A percentile compares a stretch with the other conserved stretches of the same genome.
phyloP scores from a whole-genome alignment of 2,113 vertebrate genomes.

The Fulmarus glacialis region DNA sequence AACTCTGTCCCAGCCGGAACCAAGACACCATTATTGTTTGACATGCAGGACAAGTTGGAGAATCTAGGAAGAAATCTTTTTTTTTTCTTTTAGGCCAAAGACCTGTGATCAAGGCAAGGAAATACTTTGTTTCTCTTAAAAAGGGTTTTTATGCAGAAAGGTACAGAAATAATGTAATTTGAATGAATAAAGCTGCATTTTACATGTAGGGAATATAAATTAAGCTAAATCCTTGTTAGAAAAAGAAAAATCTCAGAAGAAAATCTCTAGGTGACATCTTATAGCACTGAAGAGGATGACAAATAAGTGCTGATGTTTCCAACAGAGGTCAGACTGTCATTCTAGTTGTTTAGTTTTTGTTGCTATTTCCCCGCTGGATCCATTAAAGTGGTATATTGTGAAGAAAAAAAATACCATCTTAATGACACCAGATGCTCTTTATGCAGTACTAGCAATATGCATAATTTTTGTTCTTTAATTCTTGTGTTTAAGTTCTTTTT shows the following conservation, averaged over 20 bases:
- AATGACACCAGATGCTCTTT: not conserved
- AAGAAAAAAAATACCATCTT: not conserved
- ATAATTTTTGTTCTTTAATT: not conserved
- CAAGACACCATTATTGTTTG: not conserved
- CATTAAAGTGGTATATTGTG: not conserved
- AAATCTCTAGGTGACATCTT: not conserved
- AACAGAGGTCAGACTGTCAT: not conserved
- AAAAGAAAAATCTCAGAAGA: not conserved
- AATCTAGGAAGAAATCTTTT: not conserved
- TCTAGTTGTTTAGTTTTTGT: not conserved
- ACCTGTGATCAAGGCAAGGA: not conserved
- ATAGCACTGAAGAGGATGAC: not conserved
- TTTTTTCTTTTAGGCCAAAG: not conserved
- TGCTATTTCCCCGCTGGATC: not conserved
- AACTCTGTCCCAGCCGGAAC: no score
- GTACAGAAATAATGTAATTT: not conserved
- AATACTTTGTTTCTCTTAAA: not conserved
- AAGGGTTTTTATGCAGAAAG: not conserved
- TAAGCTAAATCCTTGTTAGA: not conserved
- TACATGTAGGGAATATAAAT: not conserved
- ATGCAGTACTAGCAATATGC: not conserved
- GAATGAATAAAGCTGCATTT: not conserved
- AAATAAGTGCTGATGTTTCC: not conserved
- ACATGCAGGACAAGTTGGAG: not conserved
- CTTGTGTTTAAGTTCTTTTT: not conserved